phyloP scores from a whole-genome alignment of 2,113 vertebrate species.

The Phaethon lepturus region DNA sequence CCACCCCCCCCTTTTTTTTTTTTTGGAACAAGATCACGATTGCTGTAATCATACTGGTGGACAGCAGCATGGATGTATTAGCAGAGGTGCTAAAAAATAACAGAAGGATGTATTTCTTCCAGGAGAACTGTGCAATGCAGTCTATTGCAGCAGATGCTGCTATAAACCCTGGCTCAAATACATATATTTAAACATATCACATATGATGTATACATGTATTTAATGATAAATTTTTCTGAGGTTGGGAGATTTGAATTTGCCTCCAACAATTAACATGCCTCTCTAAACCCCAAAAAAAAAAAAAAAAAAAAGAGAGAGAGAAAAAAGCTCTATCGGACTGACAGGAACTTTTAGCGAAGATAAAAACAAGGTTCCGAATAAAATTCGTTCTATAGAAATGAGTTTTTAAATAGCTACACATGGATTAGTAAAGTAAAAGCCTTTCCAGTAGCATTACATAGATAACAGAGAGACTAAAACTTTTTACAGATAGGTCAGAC shows the following conservation, averaged over 20 bases:
- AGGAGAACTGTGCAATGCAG: neutral
- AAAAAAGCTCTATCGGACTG: neutral
- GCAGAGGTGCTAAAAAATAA: slow-evolving; percentile 23
- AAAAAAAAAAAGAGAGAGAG: neutral
- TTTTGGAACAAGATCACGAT: neutral
- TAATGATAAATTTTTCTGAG: neutral
- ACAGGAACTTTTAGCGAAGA: neutral
- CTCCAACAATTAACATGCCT: neutral
- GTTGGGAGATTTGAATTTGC: neutral
- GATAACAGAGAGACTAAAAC: neutral
- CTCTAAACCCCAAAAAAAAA: neutral
- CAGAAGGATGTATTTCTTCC: neutral
- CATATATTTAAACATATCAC: neutral
- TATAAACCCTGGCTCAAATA: neutral
- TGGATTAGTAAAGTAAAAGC: neutral
- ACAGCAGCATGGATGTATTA: neutral
- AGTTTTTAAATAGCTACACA: neutral
- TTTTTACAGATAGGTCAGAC: fast-evolving
- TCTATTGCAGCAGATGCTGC: neutral
- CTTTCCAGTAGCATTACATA: neutral
- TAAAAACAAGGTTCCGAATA: neutral
- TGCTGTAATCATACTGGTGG: neutral
- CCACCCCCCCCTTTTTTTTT: neutral
- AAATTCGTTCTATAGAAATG: neutral
- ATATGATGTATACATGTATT: neutral